These are phyloP conservation scores for Cyphomyrmex costatus DNA, from an alignment of 1,140 invertebrate species.

Conservation along the genomic window DNA sequence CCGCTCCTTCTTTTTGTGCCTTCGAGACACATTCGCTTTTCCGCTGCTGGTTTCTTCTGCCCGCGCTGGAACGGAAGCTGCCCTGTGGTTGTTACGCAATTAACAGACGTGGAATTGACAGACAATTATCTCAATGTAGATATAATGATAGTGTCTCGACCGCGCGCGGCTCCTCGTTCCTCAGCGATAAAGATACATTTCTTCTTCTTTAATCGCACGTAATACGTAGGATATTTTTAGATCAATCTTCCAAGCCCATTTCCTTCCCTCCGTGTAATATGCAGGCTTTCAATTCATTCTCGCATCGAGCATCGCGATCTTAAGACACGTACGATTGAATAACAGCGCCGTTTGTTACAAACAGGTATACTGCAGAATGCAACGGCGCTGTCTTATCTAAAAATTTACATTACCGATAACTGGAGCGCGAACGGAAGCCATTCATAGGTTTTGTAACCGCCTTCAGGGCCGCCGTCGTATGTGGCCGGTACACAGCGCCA, in stretches of 20 bases:
- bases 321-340: neutral
- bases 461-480: slow-evolving; percentile 28
- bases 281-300: neutral
- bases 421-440: slow-evolving; percentile 75
- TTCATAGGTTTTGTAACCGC: slow-evolving; percentile 70
- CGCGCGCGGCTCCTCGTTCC: too few species aligned
- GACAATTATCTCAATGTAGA: slow-evolving; percentile 36
- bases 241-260: slow-evolving; percentile 10
- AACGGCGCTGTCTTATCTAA: slow-evolving; percentile 53
- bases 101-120: slow-evolving; percentile 42
- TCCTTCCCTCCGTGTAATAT: neutral
- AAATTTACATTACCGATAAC: slow-evolving; percentile 72
- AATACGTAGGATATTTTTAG: neutral
- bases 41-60: neutral
- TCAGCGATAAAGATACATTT: slow-evolving; percentile 19
- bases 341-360: slow-evolving; percentile 49
- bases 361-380: neutral
- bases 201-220: slow-evolving; percentile 14
- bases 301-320: neutral
- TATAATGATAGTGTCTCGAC: slow-evolving; percentile 35
- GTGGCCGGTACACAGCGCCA: slow-evolving; percentile 24
- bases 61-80: slow-evolving; percentile 40
- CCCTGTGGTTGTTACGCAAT: slow-evolving; percentile 42
- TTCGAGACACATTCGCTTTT: slow-evolving; percentile 2
- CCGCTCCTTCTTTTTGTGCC: neutral